Evolutionary conservation across 1,140 invertebrate genomes (phyloP).

Genomic region (Drosophila pseudoananassae): DNA sequence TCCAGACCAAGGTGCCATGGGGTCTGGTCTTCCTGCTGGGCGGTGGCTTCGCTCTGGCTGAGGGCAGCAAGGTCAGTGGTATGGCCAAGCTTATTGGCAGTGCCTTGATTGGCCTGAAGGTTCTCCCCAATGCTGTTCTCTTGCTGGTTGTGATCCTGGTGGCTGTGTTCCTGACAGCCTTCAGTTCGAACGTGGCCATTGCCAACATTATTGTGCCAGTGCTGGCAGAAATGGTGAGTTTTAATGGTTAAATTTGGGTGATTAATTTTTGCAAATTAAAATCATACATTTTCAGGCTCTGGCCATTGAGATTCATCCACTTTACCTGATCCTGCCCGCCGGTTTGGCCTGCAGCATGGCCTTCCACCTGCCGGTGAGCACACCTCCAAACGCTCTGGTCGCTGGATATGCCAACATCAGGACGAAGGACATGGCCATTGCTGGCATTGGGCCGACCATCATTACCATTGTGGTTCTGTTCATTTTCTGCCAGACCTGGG

Average conservation of each 20-base stretch:
- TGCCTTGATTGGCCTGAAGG: constrained; percentile 86
- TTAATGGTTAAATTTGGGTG: too few relatives aligned
- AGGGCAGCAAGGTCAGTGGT: constrained; percentile 91
- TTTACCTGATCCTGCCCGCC: constrained; percentile 94
- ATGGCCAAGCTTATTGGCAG: constrained; percentile 90
- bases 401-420: constrained; percentile 91
- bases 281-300: constrained; percentile 82
- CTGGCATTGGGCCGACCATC: constrained; percentile 91
- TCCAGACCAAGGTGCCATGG: constrained; percentile 92
- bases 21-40: constrained; percentile 90
- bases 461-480: constrained; percentile 89
- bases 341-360: constrained; percentile 91
- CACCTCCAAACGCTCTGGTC: constrained; percentile 97
- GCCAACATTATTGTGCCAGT: constrained; percentile 93
- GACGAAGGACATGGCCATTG: constrained; percentile 90
- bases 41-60: constrained; percentile 94
- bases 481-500: constrained; percentile 89
- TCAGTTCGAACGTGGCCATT: constrained; percentile 93
- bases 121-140: constrained; percentile 85
- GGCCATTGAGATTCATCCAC: constrained; percentile 89
- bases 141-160: constrained; percentile 86
- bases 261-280: neutral
- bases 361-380: constrained; percentile 89
- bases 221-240: constrained; percentile 88
- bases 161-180: constrained; percentile 89